These are phyloP conservation scores for Yasuhikotakia modesta DNA, from an alignment of 2,797 vertebrate species.

Conservation along the genomic window DNA sequence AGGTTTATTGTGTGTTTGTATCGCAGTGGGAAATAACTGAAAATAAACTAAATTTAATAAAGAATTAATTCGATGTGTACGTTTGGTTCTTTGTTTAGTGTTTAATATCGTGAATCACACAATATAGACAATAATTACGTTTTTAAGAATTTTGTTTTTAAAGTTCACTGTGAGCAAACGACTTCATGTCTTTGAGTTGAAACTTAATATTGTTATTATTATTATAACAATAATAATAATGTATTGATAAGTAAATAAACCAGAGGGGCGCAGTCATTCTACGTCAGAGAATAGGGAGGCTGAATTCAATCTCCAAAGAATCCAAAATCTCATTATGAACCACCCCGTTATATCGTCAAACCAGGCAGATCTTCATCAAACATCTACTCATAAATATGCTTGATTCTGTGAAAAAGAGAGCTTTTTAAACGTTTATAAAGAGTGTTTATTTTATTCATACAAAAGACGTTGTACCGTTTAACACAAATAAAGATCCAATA, in stretches of 20 bases:
- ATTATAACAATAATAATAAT: too few species aligned
- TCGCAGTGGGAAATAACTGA: not conserved
- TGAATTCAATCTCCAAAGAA: slow-evolving; percentile 66
- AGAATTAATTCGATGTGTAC: not conserved
- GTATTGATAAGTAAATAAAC: too few species aligned
- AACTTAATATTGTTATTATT: too few species aligned
- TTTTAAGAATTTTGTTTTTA: too few species aligned
- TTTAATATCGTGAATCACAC: too few species aligned
- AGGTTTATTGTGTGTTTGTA: not conserved
- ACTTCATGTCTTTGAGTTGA: not conserved
- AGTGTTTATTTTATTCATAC: slow-evolving; percentile 25
- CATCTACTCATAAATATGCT: too few species aligned
- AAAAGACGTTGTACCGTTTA: not conserved
- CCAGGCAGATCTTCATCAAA: slow-evolving; percentile 76
- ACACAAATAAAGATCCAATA: slow-evolving; percentile 4
- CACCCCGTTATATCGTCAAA: slow-evolving; percentile 65
- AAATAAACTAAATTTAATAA: not conserved
- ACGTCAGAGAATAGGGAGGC: slow-evolving; percentile 48
- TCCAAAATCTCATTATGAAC: slow-evolving; percentile 69
- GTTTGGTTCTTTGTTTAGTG: too few species aligned
- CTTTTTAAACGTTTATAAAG: too few species aligned
- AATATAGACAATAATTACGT: too few species aligned
- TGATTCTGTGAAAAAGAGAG: too few species aligned
- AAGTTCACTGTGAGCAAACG: not conserved
- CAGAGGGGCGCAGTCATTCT: slow-evolving; percentile 58